phyloP scores from a whole-genome alignment of 2,888 invertebrate species.

The Petrophora chlorosata region DNA sequence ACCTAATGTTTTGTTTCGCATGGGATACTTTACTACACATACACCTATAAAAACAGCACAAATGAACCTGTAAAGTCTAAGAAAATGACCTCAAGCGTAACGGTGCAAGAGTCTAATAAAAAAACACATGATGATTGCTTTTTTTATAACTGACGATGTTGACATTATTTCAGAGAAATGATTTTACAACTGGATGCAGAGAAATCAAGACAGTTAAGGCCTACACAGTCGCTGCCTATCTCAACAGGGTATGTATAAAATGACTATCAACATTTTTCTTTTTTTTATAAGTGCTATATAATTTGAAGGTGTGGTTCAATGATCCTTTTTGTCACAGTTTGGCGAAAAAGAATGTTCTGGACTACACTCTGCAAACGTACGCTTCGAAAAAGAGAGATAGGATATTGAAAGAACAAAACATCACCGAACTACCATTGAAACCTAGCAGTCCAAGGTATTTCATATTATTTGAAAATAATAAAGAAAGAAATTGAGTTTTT shows the following conservation, averaged over 20 bases:
- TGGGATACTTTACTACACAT: too few species aligned
- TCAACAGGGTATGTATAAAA: slow-evolving; percentile 32
- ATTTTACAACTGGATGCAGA: slow-evolving; percentile 70
- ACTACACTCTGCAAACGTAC: slow-evolving; percentile 31
- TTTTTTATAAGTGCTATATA: neutral
- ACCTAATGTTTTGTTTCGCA: too few species aligned
- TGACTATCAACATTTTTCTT: neutral
- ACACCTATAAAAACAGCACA: too few species aligned
- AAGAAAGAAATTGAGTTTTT: too few species aligned
- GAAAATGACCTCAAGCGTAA: too few species aligned
- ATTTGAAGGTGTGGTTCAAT: neutral
- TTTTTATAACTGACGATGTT: too few species aligned
- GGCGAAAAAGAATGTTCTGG: slow-evolving; percentile 31
- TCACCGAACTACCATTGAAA: slow-evolving; percentile 26
- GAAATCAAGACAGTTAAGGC: slow-evolving; percentile 70
- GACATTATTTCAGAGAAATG: slow-evolving; percentile 41
- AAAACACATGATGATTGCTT: too few species aligned
- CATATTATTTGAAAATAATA: too few species aligned
- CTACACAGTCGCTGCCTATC: slow-evolving; percentile 75
- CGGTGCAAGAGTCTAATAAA: too few species aligned
- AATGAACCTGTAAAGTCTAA: too few species aligned
- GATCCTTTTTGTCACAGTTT: slow-evolving; percentile 24
- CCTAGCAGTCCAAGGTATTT: slow-evolving; percentile 33
- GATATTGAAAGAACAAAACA: slow-evolving; percentile 32
- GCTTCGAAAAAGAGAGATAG: slow-evolving; percentile 34